Conservation (phyloP, 2,888 invertebrate genomes). For the Anticlea derivata region DNA sequence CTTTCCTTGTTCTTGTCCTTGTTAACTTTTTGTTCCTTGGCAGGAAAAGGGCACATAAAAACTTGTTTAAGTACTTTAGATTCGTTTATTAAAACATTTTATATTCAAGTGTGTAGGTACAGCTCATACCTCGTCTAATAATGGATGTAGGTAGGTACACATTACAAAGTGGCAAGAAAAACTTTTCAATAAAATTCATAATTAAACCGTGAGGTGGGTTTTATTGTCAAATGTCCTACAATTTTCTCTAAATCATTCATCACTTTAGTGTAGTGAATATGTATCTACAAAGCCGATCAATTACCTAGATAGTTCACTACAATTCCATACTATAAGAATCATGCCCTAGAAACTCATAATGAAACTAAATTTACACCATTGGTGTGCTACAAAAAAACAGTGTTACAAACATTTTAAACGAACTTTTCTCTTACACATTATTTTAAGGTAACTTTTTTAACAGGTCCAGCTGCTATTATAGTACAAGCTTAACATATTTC, state of each 20-base stretch:
- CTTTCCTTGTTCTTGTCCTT: too few species aligned
- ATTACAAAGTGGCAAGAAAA: slow-evolving; percentile 36
- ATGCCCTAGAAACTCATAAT: slow-evolving; percentile 28
- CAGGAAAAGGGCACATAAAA: too few species aligned
- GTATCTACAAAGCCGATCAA: slow-evolving; percentile 32
- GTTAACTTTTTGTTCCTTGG: too few species aligned
- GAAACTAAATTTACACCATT: slow-evolving; percentile 9
- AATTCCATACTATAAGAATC: slow-evolving; percentile 21
- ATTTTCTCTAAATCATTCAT: slow-evolving; percentile 21
- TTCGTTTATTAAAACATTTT: slow-evolving; percentile 64
- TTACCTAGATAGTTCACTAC: slow-evolving; percentile 33
- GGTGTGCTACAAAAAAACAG: slow-evolving; percentile 9
- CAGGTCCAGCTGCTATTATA: not conserved
- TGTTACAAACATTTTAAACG: slow-evolving; percentile 5
- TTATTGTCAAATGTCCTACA: slow-evolving; percentile 34
- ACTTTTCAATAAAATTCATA: slow-evolving; percentile 24
- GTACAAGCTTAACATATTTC: not conserved
- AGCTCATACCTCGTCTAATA: slow-evolving; percentile 34
- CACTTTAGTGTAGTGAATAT: slow-evolving; percentile 12
- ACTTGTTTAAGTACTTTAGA: slow-evolving; percentile 29
- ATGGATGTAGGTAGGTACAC: slow-evolving; percentile 27
- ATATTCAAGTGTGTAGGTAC: slow-evolving; percentile 50
- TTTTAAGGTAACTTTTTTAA: slow-evolving; percentile 12
- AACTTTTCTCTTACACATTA: not conserved
- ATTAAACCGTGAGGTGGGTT: slow-evolving; percentile 30